phyloP scores from a whole-genome alignment of 2,888 invertebrate species.

The Sepiola atlantica region DNA sequence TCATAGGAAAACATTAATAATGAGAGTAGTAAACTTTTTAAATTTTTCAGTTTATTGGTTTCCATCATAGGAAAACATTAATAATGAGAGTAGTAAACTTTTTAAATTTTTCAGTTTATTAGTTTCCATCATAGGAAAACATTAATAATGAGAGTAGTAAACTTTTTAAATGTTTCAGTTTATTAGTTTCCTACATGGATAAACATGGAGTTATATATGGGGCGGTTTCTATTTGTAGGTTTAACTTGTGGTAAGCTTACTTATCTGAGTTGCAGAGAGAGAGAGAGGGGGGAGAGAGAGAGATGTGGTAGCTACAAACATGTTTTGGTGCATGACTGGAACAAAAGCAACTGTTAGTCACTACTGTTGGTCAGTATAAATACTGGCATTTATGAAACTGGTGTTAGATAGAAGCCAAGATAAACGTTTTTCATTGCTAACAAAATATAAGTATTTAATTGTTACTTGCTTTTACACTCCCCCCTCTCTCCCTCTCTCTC shows the following conservation, averaged over 20 bases:
- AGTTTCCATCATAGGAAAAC: not conserved
- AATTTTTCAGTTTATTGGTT: not conserved
- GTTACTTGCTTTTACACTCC: not conserved
- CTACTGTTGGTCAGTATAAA: conserved; percentile 32
- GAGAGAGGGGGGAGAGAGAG: not conserved
- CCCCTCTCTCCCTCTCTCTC: not conserved
- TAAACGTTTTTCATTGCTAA: not conserved
- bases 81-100: not conserved
- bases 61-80: not conserved
- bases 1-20: too few species aligned
- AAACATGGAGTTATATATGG: too few species aligned
- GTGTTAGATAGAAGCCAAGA: not conserved
- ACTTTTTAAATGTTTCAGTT: not conserved
- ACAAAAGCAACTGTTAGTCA: conserved; percentile 1
- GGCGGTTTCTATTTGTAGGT: not conserved
- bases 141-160: not conserved
- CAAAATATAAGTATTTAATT: not conserved
- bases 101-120: not conserved
- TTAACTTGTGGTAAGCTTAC: not conserved
- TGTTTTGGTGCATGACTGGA: not conserved
- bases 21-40: not conserved
- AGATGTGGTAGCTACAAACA: not conserved
- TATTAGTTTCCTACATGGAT: not conserved
- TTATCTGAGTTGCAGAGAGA: not conserved
- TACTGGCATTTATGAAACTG: not conserved